A percentile compares a stretch with the other conserved stretches of the same genome.
Conservation (phyloP, 2,797 vertebrate genomes). For the Benthosema pterotum region DNA sequence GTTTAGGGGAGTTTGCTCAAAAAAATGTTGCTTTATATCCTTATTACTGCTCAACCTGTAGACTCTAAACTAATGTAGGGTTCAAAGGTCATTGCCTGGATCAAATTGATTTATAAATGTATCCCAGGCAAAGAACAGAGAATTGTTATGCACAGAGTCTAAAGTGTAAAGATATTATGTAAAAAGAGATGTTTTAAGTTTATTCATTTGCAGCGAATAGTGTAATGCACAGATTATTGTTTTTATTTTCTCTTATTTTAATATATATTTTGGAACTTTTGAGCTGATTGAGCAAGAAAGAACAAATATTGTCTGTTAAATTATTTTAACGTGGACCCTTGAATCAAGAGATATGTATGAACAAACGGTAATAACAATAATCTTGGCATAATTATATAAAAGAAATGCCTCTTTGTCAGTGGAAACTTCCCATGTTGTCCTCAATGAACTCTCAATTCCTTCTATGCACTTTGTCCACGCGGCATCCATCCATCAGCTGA, state of each 20-base stretch:
- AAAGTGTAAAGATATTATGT: not conserved
- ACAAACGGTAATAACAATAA: not conserved
- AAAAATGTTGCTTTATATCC: not conserved
- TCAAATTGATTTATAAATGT: conserved; percentile 15
- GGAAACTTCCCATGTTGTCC: not conserved
- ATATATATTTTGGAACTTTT: conserved; percentile 29
- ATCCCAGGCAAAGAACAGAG: not conserved
- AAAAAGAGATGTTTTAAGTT: conserved; percentile 14
- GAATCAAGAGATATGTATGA: not conserved
- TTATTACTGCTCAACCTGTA: not conserved
- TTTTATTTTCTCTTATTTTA: conserved; percentile 1
- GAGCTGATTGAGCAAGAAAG: conserved; percentile 16
- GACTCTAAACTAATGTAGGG: not conserved
- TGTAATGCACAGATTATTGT: conserved; percentile 19
- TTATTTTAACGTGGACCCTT: conserved; percentile 7
- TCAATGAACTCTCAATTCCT: conserved; percentile 7
- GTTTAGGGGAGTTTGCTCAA: not conserved
- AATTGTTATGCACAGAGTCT: not conserved
- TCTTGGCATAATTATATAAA: not conserved
- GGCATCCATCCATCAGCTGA: conserved; percentile 42
- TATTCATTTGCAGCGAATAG: conserved; percentile 6
- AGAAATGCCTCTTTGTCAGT: not conserved
- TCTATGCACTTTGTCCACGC: conserved; percentile 39
- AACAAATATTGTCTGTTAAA: not conserved
- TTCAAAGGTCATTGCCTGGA: not conserved